Percentiles rank a stretch among this genome's conserved stretches.
These are phyloP conservation scores for Steinernema feltiae DNA, from an alignment of 1,140 invertebrate genomes.

Conservation along the genomic window DNA sequence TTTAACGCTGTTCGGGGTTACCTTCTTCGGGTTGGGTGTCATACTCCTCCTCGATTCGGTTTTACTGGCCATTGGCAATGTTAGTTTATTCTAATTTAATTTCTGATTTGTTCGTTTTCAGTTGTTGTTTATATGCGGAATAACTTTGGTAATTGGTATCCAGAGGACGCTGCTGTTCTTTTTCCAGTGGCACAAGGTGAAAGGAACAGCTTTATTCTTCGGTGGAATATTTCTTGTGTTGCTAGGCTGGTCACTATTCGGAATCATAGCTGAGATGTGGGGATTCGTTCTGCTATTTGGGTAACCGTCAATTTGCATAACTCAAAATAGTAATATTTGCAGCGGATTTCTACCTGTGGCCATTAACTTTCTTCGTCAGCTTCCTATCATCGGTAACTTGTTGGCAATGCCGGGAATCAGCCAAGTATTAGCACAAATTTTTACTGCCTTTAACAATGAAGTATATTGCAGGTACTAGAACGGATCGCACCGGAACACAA, in stretches of 20 bases:
- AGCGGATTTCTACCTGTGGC: slow-evolving; percentile 68
- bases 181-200: slow-evolving; percentile 92
- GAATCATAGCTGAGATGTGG: slow-evolving; percentile 86
- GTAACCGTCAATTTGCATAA: slow-evolving; percentile 55
- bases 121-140: slow-evolving; percentile 87
- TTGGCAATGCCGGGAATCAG: slow-evolving; percentile 65
- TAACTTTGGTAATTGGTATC: slow-evolving; percentile 90
- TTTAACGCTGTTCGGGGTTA: slow-evolving; percentile 86
- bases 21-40: slow-evolving; percentile 88
- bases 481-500: slow-evolving; percentile 53
- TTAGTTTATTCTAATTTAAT: slow-evolving; percentile 62
- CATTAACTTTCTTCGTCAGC: slow-evolving; percentile 66
- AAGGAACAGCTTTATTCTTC: slow-evolving; percentile 83
- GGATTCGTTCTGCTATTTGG: slow-evolving; percentile 67
- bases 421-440: slow-evolving; percentile 59
- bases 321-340: slow-evolving; percentile 43
- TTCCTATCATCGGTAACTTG: slow-evolving; percentile 66
- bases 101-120: slow-evolving; percentile 59
- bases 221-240: slow-evolving; percentile 87
- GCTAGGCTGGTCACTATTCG: slow-evolving; percentile 88
- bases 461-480: slow-evolving; percentile 50
- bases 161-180: slow-evolving; percentile 93
- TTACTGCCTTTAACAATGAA: slow-evolving; percentile 6
- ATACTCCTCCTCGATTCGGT: slow-evolving; percentile 94
- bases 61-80: slow-evolving; percentile 94